Percentiles rank a stretch among this genome's conserved stretches.
phyloP scores from a whole-genome alignment of 2,888 invertebrate species.

The Schizaphis graminum region DNA sequence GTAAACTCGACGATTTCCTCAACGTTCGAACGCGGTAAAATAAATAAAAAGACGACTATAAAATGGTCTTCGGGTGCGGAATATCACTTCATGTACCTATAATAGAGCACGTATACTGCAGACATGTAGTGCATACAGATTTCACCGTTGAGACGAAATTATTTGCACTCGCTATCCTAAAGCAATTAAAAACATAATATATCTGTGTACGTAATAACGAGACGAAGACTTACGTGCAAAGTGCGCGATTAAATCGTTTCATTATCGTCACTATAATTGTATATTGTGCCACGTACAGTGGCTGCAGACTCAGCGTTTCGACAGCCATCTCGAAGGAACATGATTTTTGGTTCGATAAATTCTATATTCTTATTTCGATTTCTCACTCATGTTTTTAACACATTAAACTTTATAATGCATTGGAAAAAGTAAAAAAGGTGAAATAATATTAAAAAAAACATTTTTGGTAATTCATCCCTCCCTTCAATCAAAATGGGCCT shows the following conservation, averaged over 20 bases:
- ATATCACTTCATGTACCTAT: neutral
- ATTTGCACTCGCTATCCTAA: neutral
- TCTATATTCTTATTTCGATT: neutral
- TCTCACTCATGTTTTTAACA: neutral
- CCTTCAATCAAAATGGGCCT: neutral
- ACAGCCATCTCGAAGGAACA: neutral
- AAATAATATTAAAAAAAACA: neutral
- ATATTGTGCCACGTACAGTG: neutral
- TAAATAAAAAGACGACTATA: neutral
- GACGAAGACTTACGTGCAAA: neutral
- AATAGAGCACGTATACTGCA: neutral
- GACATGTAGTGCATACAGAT: neutral
- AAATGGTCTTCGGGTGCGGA: neutral
- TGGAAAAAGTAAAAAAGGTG: neutral
- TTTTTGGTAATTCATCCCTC: neutral
- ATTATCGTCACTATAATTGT: neutral
- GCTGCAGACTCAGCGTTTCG: neutral
- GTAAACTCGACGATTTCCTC: neutral
- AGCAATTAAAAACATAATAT: neutral
- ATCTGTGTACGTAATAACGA: neutral
- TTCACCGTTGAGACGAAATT: neutral
- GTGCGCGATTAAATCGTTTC: neutral
- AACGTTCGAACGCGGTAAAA: neutral
- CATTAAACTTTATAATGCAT: neutral
- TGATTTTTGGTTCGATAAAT: neutral